Evolutionary conservation across 2,888 invertebrate genomes (phyloP), one percentile per base, ranked within the genome.

Genomic region (Carpatolechia fugitivella): DNA sequence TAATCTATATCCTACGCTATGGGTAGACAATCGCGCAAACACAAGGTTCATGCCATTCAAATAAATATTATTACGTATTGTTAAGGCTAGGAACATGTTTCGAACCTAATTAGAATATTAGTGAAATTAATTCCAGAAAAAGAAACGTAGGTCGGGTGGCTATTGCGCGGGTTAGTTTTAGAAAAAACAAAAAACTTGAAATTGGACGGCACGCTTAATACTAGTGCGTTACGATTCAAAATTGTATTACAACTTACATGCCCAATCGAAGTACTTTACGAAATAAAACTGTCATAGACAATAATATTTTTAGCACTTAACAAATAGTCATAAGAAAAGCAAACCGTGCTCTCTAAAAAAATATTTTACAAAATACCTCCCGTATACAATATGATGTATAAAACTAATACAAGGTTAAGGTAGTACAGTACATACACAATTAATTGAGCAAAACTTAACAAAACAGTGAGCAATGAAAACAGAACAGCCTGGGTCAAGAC

Each of bases 361-460:
- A 66, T 80, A 82, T 80, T 76, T 72, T 85, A 85, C 84, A 87
- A 72, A 24, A 74, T 76, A 76, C 66, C 69, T 72, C 69, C 65
- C 76, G 73, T 76, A 76, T 72, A 71, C 67, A 71, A 68, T 74
- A 75, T 75, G 80, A 78, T 77, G 57, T 66, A 66, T 78, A 83
- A 72, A 71, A 78, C 60, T 68, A 74, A 85, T 72, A 77, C 60
- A 68, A 74, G 73, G 72, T 80, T 78, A 82, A 68, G 66, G 71
- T 75, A 72, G 69, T 76, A 77, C 49, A 72, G 69, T 76, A 77
- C 49, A 65, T 74, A 80, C 74, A 80, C 72, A 76, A 73, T 64
- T 80, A 85, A 82, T 88, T 89, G 89, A 89, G 89, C 89, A 89
- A 87, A 85, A 88, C 84, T 85, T 89, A 89, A 88, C 86, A 78